Base-by-base conservation (phyloP, 2,113 vertebrate species). In the Thomomys bottae region DNA sequence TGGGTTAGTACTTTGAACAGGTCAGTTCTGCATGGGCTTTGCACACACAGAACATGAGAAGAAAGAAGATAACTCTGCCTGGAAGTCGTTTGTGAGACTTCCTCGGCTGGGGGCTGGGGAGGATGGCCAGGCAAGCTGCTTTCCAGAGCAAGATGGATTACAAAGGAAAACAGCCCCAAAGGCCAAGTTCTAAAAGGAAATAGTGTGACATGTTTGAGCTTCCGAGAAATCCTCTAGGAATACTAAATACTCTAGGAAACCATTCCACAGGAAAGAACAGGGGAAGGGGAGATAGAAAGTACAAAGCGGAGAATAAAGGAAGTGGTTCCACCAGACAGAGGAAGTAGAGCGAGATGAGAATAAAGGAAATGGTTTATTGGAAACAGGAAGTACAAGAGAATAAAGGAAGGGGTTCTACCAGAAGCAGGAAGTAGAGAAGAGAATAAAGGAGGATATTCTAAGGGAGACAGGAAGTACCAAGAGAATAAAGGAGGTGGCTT, bases 51-150 rank as follows among this genome's bases (percentile, higher is more conserved):
- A 24, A 45, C 11, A 64, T 77, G 91, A 82, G 7, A 32, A 61
- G 38, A 61, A 89, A 90, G 36, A 82, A 79, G 84, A 79, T 18
- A 93, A 54, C n/a, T 70, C 63, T 38, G 4, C 64, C 87, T 73
- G 67, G 66, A n/a, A 76, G 66, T 76, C 28, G 75, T 30, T 78
- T 86, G 34, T 42, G 36, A 36, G 21, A n/a, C 77, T 80, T 66
- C 84, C 32, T 23, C 83, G 23, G 71, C 78, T 54, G 17, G 42
- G 45, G 23, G 71, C 78, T 54, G 17, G 42, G 45, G 75, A 76
- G 54, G 0, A 20, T 8, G n/a, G 73, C 12, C 73, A 67, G 61
- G 61, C 61, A 75, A 84, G 87, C 14, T 54, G 34, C 42, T 77
- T 40, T 28, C 28, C 12, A 42, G 75, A 78, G 40, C 34, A 68